Evolutionary conservation across 2,113 vertebrate genomes (phyloP).

Genomic region (Rattus rattus): DNA sequence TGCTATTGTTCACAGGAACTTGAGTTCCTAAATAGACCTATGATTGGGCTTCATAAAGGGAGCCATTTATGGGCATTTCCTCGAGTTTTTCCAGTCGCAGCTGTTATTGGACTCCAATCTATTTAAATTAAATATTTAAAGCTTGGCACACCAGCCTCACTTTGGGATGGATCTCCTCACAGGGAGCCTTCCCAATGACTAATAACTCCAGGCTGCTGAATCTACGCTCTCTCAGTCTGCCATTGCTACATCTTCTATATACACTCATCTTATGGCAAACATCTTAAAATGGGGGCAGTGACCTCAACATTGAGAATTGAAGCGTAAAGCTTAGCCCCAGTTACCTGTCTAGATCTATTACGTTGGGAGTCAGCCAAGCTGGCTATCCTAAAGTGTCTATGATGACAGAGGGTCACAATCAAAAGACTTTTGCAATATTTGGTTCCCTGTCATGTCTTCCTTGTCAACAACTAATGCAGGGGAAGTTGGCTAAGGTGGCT

Average conservation of each 20-base stretch:
- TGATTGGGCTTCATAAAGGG: not conserved
- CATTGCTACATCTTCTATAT: not conserved
- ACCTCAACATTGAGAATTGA: not conserved
- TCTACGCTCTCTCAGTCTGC: not conserved
- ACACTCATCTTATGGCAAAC: not conserved
- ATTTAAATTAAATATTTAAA: slow-evolving; percentile 64
- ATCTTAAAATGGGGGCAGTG: not conserved
- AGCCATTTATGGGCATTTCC: slow-evolving; percentile 5
- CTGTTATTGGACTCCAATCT: slow-evolving; percentile 38
- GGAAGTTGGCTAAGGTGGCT: not conserved
- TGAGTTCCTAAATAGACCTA: not conserved
- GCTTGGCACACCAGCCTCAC: not conserved
- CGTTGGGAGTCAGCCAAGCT: not conserved
- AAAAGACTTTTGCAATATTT: not conserved
- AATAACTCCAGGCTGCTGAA: not conserved
- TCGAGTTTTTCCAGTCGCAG: slow-evolving; percentile 44
- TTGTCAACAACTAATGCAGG: not conserved
- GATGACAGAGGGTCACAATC: not conserved
- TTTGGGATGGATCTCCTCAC: not conserved
- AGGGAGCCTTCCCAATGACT: not conserved
- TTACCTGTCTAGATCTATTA: not conserved
- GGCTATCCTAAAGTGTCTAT: not conserved
- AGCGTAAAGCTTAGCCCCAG: not conserved
- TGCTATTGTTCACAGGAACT: not conserved
- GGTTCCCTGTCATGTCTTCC: not conserved